Base-by-base conservation (phyloP, 2,797 vertebrate species). In the Lacerta bilineata region DNA sequence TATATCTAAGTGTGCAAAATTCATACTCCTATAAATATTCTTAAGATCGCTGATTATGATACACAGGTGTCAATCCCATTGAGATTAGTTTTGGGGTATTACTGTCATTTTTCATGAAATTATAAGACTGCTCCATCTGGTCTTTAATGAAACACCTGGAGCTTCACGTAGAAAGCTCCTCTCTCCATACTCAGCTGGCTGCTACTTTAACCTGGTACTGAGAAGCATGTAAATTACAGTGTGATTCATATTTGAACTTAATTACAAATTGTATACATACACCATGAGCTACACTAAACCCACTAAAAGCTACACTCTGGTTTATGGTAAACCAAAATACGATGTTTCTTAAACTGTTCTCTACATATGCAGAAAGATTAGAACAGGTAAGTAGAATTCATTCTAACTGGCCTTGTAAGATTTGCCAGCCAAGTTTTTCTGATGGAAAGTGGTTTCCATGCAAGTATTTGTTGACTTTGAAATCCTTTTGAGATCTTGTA, bases 141-240 rank as follows among this genome's bases (percentile, higher is more conserved):
- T 66, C 87, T 87, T 71, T 75, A 90, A 94, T 94, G 85, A 90
- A 93, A 89, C 59, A 72, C 64, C 84, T 27, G 77, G 46, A 90
- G 68, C 93, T 93, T 90, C 3, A 91, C 6, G 61, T 36, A n/a
- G 77, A 79, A 25, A 66, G 77, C 72, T 69, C 91, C 11, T 50
- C 1, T 55, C 20, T 17, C 82, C 43, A 46, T 41, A 69, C 25
- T 61, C 55, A 15, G 5, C 41, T 68, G 50, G 50, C 50, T 20
- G 68, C 3, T 83, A 83, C 64, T 39, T 18, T 59, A 76, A 7
- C 43, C 36, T 59, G 11, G 8, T 39, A 86, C 3, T 13, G 61
- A 85, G 9, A 33, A 36, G n/a, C n/a, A 39, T 41, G 20, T 46
- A 77, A 85, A 46, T 77, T 66, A 78, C 41, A 86, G 15, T 36